Evolutionary conservation across 2,888 invertebrate species (phyloP), one percentile per base, ranked within the genome.

Genomic region (Leucoma salicis): DNA sequence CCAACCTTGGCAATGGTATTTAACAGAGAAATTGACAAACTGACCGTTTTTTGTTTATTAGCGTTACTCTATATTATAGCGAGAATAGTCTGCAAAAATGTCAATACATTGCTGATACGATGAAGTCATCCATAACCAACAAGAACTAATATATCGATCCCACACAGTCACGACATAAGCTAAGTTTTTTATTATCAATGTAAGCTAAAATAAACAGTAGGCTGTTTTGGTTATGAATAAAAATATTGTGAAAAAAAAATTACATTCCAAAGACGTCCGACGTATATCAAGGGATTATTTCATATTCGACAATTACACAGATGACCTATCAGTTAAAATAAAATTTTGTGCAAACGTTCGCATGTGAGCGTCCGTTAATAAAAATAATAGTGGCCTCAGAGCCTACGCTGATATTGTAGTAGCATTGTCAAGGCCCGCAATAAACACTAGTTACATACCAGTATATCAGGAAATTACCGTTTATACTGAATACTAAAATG

Each of bases 121-220:
- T 87, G 86, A 87, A 81, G 83, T 86, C 87, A n/a, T n/a, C n/a
- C n/a, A 85, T 82, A 80, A 66, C 69, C 67, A 67, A 72, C 67
- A 74, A 71, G 75, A 70, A 65, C 77, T 76, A 83, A 82, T 82
- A 82, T 60, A 78, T 60, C 46, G 59, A 61, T 46, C 85, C 84
- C 77, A 85, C 85, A 70, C 81, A 73, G 62, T 63, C 64, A 68
- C 65, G 52, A 62, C 56, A 56, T 63, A 62, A 67, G 58, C 74
- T 71, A 71, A 70, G 67, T 68, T 71, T n/a, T n/a, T 75, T 70
- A 77, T 70, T 60, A 63, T 61, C 66, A 64, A 53, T 53, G 40
- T 48, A 28, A 28, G 28, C 21, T 21, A 21, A 14, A 28, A 16
- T 28, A 33, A 16, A 35, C 32, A 43, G 48, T 46, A 58, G 47